These are phyloP conservation scores for Oxystoma pomonae DNA, from an alignment of 2,888 invertebrate species.

Conservation along the genomic window DNA sequence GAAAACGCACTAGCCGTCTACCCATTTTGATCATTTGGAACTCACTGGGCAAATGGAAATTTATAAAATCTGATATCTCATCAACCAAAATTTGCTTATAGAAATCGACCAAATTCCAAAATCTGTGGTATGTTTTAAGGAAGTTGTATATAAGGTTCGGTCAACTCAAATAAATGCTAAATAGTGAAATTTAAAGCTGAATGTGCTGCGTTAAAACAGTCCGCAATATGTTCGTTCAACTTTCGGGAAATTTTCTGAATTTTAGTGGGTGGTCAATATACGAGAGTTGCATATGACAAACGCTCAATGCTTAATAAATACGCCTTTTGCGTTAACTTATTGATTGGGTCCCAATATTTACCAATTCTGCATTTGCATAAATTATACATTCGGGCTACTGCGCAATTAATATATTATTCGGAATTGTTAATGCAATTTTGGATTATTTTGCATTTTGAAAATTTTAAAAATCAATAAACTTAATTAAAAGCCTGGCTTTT, in stretches of 20 bases:
- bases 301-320: conserved; percentile 6
- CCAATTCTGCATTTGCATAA: neutral
- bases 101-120: neutral
- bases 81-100: neutral
- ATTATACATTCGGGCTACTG: neutral
- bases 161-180: too few relatives aligned
- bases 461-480: too few relatives aligned
- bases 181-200: too few relatives aligned
- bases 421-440: too few relatives aligned
- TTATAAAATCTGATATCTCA: too few relatives aligned
- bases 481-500: too few relatives aligned
- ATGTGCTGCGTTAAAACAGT: too few relatives aligned
- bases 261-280: neutral
- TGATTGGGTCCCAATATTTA: neutral
- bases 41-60: too few relatives aligned
- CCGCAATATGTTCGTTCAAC: too few relatives aligned
- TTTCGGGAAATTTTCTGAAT: too few relatives aligned
- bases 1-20: neutral
- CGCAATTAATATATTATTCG: neutral
- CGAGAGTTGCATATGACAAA: conserved; percentile 2
- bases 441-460: too few relatives aligned
- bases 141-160: neutral
- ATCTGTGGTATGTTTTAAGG: neutral
- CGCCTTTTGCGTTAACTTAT: neutral
- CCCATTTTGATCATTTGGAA: too few relatives aligned